Evolutionary conservation across 2,113 vertebrate genomes (phyloP), one percentile per base, ranked within the genome.

Genomic region (Hippocampus barbouri): DNA sequence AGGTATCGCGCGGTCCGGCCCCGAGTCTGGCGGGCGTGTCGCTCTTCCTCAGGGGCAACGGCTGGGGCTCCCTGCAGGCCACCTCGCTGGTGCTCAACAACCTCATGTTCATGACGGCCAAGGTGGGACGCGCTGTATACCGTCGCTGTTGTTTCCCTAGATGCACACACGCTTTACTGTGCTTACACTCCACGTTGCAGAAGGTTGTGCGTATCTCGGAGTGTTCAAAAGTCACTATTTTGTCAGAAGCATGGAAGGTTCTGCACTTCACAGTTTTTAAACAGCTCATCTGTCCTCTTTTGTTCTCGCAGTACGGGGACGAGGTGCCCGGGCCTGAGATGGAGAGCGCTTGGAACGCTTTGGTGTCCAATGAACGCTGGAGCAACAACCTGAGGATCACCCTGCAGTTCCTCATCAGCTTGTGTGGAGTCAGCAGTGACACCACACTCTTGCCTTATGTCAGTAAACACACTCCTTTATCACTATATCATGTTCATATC

Each of bases 71-170:
- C 41, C 92, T 96, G 21, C 96, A 98, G 87, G 97, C 97, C 11
- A 98, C 97, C 0, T 97, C 96, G 0, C 87, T 99, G 61, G 96
- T 99, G 80, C 95, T 99, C 68, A 99, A 99, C 90, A 98, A 99
- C 89, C 96, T 99, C 83, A 98, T 99, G 97, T 98, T 97, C 83
- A 98, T 99, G 97, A 99, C 97, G 0, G 97, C 97, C 72, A 98
- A 99, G 96, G 97, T 98, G 23, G 7, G 64, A 40, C 10, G 21
- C 3, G 5, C 0, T 8, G 4, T 34, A 27, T 60, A 64, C 16
- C 7, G 2, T 56, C 21, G 10, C 53, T 23, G 8, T 23, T 38
- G 6, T 30, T 38, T 54, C 40, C 63, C n/a, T n/a, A 11, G 8
- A 21, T 54, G 21, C 10, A n/a, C 21, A 54, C 8, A 11, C 21